Evolutionary conservation across 2,888 invertebrate species (phyloP), one percentile per base, ranked within the genome.

Genomic region (Xanthostigma xanthostigma): DNA sequence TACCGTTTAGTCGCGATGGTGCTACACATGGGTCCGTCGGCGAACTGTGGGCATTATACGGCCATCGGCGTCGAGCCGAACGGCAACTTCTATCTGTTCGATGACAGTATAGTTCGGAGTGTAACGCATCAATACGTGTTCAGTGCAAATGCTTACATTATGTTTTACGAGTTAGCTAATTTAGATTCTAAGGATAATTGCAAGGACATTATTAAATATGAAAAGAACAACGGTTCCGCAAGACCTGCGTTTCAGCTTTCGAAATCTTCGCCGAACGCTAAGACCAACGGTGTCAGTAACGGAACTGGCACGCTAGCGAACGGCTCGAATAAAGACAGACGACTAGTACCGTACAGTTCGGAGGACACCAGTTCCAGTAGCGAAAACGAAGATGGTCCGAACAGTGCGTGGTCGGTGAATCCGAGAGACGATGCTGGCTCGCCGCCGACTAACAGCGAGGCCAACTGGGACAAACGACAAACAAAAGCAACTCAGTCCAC

Each of bases 41-140:
- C 90, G 56, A 85, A 90, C 62, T 92, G 92, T 61, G 96, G 96
- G 1, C 96, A 97, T 68, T 97, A 97, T 65, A 93, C 88, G 58
- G 93, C 88, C 54, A 84, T 89, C 62, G 95, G 82, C 40, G 81
- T 82, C 67, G 86, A 82, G 4, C 83, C 68, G 5, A 78, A 81
- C 52, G 82, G 86, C 47, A 79, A 80, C 57, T 95, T 88, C 72
- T 93, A 93, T 67, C 84, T 88, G 60, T 95, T 94, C 68, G 95
- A 96, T 65, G 96, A 97, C 65, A 82, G 83, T 61, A 80, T 75
- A 63, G 77, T 78, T 36, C 74, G 86, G 49, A 78, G 81, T 33
- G 76, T 88, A 49, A 81, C 83, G 17, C 69, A 85, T 50, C 81
- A 83, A 57, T 81, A 80, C 50, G 87, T 89, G 46, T 74, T 90